Conservation (phyloP, 1,140 invertebrate species). For the Carposina sasakii region DNA sequence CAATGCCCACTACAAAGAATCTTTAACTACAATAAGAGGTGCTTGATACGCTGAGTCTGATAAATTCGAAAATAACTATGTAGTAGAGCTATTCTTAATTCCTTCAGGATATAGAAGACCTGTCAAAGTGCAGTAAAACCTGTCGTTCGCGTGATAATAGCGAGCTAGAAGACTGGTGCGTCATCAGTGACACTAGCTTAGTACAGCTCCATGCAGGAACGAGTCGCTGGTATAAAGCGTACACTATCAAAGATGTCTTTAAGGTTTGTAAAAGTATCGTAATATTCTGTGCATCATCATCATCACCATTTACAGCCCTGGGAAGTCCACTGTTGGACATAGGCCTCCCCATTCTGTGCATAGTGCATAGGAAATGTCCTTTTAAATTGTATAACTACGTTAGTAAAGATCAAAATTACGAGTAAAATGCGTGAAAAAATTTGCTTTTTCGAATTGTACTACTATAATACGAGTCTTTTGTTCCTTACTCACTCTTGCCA, state of each 20-base stretch:
- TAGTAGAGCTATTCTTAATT: background rate
- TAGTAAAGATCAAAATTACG: too few species aligned
- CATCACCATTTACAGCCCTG: too few species aligned
- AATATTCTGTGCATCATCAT: too few species aligned
- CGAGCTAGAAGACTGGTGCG: slow-evolving; percentile 41
- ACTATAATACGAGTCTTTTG: too few species aligned
- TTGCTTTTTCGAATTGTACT: too few species aligned
- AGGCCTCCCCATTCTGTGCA: too few species aligned
- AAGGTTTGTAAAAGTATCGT: slow-evolving; percentile 29
- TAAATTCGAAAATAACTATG: background rate
- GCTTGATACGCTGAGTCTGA: background rate
- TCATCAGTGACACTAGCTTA: slow-evolving; percentile 29
- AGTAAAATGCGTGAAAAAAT: too few species aligned
- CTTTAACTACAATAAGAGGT: background rate
- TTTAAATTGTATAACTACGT: too few species aligned
- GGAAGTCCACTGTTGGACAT: too few species aligned
- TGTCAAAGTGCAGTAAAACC: slow-evolving; percentile 29
- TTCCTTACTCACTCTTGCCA: too few species aligned
- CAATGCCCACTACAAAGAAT: background rate
- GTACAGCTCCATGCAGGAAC: slow-evolving; percentile 26
- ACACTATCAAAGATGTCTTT: slow-evolving; percentile 72
- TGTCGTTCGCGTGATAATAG: slow-evolving; percentile 25
- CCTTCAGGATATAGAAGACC: slow-evolving; percentile 50
- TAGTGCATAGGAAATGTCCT: too few species aligned
- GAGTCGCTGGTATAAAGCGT: slow-evolving; percentile 71